Base-by-base conservation (phyloP, 2,888 invertebrate genomes). In the Adela reaumurella region DNA sequence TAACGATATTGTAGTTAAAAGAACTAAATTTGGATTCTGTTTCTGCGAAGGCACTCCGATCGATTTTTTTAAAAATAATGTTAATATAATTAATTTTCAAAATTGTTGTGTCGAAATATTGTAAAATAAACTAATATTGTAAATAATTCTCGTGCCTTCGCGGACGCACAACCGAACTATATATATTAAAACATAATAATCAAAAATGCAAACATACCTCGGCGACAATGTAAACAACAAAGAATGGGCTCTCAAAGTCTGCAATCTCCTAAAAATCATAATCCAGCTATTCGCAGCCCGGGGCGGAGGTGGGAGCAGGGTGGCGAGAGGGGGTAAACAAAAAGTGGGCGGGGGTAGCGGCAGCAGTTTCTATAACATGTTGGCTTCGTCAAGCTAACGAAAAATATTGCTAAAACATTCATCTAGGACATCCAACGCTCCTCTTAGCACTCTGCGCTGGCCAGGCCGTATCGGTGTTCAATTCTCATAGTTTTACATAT, bases 191-290 rank as follows among this genome's bases (percentile, higher is more conserved):
- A 73, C 65, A 43, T 19, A 43, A 19, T 43, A 43, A 19, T 43
- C 17, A 43, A 43, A 42, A 19, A 19, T 43, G 43, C 43, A 43
- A 43, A 43, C 77, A 76, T 78, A 78, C 78, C 78, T 78, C 35
- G 78, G 78, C 78, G 78, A 78, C 78, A 77, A 78, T 78, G 78
- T 78, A 78, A 78, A 78, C 78, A 78, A 78, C 77, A 76, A 73
- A 77, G 59, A 73, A 76, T 76, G 73, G 76, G 71, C 69, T 71
- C 65, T 69, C 68, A 62, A 66, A 67, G 67, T 74, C 67, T 74
- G 70, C 78, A 78, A 77, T 77, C 77, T 77, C 78, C 78, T 78
- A 78, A 69, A 74, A 77, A 77, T 74, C 64, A 76, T 74, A 76
- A 69, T 59, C 59, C 73, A 74, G 65, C 77, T 76, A 76, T 71